Base-by-base conservation (phyloP, 53 echinoderm and acorn worm genomes). In the Pentamera pediparva region DNA sequence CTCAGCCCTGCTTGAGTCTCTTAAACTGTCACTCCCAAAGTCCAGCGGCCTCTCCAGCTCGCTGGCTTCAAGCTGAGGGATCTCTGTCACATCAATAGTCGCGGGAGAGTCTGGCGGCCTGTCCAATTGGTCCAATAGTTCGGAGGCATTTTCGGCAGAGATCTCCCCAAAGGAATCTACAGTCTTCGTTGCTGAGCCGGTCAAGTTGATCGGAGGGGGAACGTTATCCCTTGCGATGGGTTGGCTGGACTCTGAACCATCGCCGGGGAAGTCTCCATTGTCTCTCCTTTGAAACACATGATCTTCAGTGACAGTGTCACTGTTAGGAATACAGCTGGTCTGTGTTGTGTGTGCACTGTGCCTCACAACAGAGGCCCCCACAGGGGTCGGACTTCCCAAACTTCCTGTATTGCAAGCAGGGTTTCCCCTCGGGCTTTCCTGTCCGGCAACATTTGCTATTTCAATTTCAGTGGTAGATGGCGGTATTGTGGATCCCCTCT, bases 21-120 rank as follows among this genome's bases (percentile, higher is more conserved):
- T n/a, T 17, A 83, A 51, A 67, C 50, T 56, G n/a, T n/a, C n/a
- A 34, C 40, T 75, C 6, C 8, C 56, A 75, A 83, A 83, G 19
- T 37, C 52, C 24, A 49, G 47, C 11, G 83, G 77, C 47, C 83
- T 82, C 32, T 29, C 4, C 13, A 65, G 35, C 2, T 64, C 77
- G 60, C 55, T 45, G 32, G 31, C 6, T 67, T 75, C 75, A 64
- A 63, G 57, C 41, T 64, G 76, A 36, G 76, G 32, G 6, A 75
- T 73, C 35, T 52, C 51, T 61, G 83, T 76, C 47, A 83, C 70
- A 49, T 83, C 83, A 18, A 83, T 47, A 7, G 83, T 83, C 32
- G 83, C 83, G 2, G 83, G 83, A 18, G 83, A 83, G 18, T 38
- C 73, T 37, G 62, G 33, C 6, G 59, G 70, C 17, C 43, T 32